These are phyloP conservation scores for Chaetogeoica ovagalla DNA, from an alignment of 2,888 invertebrate genomes.

Conservation along the genomic window DNA sequence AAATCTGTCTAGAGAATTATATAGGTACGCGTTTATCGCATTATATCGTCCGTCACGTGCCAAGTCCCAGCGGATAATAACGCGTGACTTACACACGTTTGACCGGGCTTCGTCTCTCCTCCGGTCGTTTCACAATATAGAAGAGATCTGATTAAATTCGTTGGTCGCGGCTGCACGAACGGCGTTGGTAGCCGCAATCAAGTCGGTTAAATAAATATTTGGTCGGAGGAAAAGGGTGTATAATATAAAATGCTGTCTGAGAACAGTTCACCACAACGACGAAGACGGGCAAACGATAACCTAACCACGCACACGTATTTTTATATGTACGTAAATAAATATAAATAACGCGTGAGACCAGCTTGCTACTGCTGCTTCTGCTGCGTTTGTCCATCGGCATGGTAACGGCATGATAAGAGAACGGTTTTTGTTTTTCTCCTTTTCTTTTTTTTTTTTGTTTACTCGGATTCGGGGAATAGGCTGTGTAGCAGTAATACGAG, in stretches of 20 bases:
- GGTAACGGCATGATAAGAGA: conserved; percentile 42
- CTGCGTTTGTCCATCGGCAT: conserved; percentile 34
- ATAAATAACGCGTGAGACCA: too few species aligned
- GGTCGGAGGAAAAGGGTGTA: conserved; percentile 24
- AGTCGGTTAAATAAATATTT: conserved; percentile 47
- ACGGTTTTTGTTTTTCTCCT: too few species aligned
- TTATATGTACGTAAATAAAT: background rate
- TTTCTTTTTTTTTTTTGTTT: conserved; percentile 18
- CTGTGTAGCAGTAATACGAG: background rate
- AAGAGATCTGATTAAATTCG: conserved; percentile 34
- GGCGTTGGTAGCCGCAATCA: conserved; percentile 18
- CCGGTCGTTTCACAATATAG: background rate
- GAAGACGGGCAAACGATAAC: conserved; percentile 41
- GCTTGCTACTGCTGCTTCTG: too few species aligned
- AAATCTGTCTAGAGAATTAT: too few species aligned
- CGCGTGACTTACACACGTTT: background rate
- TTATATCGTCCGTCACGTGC: background rate
- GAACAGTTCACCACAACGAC: background rate
- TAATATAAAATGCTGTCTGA: background rate
- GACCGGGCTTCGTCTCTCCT: too few species aligned
- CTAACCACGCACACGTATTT: conserved; percentile 17
- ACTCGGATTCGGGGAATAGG: conserved; percentile 19
- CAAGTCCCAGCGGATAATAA: background rate
- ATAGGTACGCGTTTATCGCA: too few species aligned
- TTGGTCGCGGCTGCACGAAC: too few species aligned